These are phyloP conservation scores for Microcebus jonahi DNA, from an alignment of 2,113 vertebrate species.

Conservation along the genomic window DNA sequence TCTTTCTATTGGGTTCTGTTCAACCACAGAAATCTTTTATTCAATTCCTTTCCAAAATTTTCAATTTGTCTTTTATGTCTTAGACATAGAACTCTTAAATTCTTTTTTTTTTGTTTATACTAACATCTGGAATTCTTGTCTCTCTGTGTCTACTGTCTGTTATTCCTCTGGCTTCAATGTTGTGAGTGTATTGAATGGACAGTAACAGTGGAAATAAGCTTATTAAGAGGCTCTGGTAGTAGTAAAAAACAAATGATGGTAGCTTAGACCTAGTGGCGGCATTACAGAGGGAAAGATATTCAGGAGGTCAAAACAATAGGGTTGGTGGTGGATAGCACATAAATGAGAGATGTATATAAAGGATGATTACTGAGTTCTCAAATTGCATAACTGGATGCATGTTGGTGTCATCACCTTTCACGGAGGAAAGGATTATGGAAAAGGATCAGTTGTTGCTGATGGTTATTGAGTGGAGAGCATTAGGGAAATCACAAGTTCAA, in stretches of 20 bases:
- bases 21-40: background rate
- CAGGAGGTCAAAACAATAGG: background rate
- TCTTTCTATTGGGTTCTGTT: background rate
- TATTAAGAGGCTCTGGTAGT: background rate
- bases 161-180: background rate
- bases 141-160: background rate
- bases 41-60: background rate
- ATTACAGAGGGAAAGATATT: background rate
- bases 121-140: background rate
- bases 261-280: background rate
- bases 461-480: background rate
- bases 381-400: background rate
- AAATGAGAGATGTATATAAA: background rate
- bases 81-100: background rate
- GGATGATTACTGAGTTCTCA: background rate
- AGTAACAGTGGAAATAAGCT: background rate
- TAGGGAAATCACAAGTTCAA: background rate
- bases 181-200: background rate
- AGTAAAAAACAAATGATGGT: background rate
- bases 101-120: background rate
- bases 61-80: background rate
- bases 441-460: background rate
- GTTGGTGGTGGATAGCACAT: background rate
- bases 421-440: too few species aligned
- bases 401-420: background rate